phyloP scores from a whole-genome alignment of 1,140 invertebrate genomes.

The Cotesia glomerata region DNA sequence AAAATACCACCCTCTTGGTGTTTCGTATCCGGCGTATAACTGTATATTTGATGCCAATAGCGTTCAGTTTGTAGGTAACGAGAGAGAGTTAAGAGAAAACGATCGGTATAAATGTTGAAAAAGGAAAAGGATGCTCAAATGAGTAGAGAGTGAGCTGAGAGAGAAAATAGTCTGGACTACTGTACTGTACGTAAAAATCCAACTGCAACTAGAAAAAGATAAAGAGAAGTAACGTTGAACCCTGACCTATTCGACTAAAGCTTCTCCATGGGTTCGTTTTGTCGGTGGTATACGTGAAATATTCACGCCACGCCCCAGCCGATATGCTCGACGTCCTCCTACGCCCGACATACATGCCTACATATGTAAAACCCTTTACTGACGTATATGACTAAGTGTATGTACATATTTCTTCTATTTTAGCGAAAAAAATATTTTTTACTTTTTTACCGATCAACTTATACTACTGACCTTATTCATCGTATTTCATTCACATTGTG shows the following conservation, averaged over 20 bases:
- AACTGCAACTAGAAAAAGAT: no score
- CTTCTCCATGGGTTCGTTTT: slow-evolving; percentile 27
- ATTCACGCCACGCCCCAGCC: slow-evolving; percentile 28
- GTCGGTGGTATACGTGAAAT: slow-evolving; percentile 33
- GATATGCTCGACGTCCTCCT: slow-evolving; percentile 15
- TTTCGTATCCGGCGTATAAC: background rate
- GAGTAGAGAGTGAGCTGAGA: no score
- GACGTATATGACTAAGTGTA: background rate
- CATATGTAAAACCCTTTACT: background rate
- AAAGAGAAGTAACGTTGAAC: slow-evolving; percentile 27
- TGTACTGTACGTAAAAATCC: background rate
- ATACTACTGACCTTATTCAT: background rate
- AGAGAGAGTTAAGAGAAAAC: no score
- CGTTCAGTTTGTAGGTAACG: slow-evolving; percentile 1
- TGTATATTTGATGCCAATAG: slow-evolving; percentile 27
- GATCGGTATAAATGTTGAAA: background rate
- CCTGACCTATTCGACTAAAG: slow-evolving; percentile 37
- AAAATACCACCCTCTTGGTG: slow-evolving; percentile 21
- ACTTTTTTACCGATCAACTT: background rate
- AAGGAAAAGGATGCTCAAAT: no score
- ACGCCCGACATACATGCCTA: background rate
- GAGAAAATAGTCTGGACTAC: no score
- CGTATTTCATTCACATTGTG: background rate
- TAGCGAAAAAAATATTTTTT: background rate
- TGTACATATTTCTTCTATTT: background rate